phyloP scores from a whole-genome alignment of 2,113 vertebrate genomes.

The Amia ocellicauda region DNA sequence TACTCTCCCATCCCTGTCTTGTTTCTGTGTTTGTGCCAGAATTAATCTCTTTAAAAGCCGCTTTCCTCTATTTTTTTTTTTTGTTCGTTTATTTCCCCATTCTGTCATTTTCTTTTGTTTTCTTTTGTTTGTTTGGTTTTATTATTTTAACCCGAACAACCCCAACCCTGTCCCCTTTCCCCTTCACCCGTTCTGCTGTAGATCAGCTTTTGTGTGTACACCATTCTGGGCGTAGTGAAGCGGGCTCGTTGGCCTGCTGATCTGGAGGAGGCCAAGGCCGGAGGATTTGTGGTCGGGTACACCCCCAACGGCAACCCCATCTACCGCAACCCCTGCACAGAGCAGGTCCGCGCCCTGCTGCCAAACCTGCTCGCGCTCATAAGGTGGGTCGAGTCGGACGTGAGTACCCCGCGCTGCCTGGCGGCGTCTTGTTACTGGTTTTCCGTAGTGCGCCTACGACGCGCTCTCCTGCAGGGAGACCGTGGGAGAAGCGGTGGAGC shows the following conservation, averaged over 20 bases:
- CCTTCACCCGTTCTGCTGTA: constrained; percentile 42
- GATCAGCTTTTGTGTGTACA: constrained; percentile 87
- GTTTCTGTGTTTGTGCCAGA: neutral
- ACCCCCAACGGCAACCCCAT: constrained; percentile 72
- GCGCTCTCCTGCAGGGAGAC: neutral
- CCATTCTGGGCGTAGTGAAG: constrained; percentile 85
- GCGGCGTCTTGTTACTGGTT: neutral
- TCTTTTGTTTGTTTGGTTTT: constrained; percentile 6
- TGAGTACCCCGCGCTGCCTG: constrained; percentile 11
- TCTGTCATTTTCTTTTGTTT: constrained; percentile 4
- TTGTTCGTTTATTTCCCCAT: neutral
- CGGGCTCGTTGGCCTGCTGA: constrained; percentile 83
- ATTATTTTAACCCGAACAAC: too few species aligned
- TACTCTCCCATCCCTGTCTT: constrained; percentile 1
- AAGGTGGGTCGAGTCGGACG: constrained; percentile 68
- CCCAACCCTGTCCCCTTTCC: neutral
- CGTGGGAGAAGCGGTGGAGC: neutral
- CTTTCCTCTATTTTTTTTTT: neutral
- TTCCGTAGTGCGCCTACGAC: neutral
- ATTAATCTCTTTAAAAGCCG: neutral
- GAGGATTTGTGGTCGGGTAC: constrained; percentile 82
- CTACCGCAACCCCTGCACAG: constrained; percentile 84
- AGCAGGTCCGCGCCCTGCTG: constrained; percentile 78
- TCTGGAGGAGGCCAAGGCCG: constrained; percentile 84
- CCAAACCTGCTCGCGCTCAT: constrained; percentile 89